phyloP scores from a whole-genome alignment of 2,113 vertebrate species.

The Psammodynastes pulverulentus region DNA sequence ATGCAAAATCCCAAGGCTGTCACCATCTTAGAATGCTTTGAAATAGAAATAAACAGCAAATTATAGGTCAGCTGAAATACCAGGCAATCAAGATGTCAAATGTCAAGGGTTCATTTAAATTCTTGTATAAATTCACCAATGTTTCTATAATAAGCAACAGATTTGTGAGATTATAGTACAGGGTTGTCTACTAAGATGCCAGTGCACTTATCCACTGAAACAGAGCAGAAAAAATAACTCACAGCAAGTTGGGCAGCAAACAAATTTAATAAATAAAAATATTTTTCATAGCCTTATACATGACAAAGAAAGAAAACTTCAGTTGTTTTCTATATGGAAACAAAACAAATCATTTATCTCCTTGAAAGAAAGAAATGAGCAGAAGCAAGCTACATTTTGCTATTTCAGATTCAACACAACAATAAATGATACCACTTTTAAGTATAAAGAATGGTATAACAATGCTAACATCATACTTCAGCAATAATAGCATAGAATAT shows the following conservation, averaged over 20 bases:
- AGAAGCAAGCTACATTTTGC: not conserved
- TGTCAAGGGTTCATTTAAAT: not conserved
- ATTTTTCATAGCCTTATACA: not conserved
- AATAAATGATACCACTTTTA: not conserved
- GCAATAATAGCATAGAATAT: not conserved
- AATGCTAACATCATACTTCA: not conserved
- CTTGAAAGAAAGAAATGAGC: not conserved
- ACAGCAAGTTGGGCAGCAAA: not conserved
- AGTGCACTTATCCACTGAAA: not conserved
- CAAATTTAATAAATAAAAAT: not conserved
- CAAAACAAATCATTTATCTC: not conserved
- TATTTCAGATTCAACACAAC: not conserved
- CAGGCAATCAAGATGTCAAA: slow-evolving; percentile 18
- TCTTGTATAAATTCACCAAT: not conserved
- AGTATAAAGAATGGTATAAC: not conserved
- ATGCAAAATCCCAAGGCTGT: slow-evolving; percentile 11
- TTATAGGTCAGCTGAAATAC: not conserved
- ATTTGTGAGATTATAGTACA: slow-evolving; percentile 17
- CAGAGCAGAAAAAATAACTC: not conserved
- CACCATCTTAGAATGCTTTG: not conserved
- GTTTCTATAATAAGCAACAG: slow-evolving; percentile 24
- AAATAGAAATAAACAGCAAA: slow-evolving; percentile 14
- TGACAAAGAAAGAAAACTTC: not conserved
- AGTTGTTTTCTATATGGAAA: not conserved
- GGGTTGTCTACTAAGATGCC: not conserved